A percentile compares a stretch with the other conserved stretches of the same genome.
Conservation (phyloP, 2,797 vertebrate species). For the Cyclura pinguis region DNA sequence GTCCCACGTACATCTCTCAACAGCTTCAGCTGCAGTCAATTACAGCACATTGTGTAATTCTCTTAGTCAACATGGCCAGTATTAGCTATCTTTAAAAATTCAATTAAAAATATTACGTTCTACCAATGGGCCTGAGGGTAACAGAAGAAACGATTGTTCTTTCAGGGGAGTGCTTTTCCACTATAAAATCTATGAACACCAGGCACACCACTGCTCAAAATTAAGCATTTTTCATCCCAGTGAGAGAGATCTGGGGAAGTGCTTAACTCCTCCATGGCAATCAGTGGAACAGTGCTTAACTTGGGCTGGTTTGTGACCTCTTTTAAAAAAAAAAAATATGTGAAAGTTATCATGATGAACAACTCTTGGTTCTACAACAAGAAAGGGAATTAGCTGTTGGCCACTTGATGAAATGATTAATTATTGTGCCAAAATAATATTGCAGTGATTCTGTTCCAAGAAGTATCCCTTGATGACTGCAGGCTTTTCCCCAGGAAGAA, state of each 20-base stretch:
- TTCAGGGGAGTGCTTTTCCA: not conserved
- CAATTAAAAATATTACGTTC: slow-evolving; percentile 29
- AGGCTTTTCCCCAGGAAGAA: not conserved
- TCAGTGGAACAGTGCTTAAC: not conserved
- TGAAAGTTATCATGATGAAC: not conserved
- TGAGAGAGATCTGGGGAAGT: not conserved
- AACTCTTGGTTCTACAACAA: not conserved
- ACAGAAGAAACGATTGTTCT: slow-evolving; percentile 4
- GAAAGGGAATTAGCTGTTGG: not conserved
- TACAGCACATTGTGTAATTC: not conserved
- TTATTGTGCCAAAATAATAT: not conserved
- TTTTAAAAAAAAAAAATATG: not conserved
- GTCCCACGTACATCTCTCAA: not conserved
- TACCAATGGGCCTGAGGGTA: not conserved
- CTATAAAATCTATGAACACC: slow-evolving; percentile 1
- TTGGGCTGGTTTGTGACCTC: not conserved
- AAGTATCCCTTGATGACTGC: not conserved
- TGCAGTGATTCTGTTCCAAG: not conserved
- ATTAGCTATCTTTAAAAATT: slow-evolving; percentile 15
- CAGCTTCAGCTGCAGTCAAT: not conserved
- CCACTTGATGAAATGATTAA: slow-evolving; percentile 28
- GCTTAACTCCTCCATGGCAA: not conserved
- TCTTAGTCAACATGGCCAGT: not conserved
- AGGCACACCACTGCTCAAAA: not conserved
- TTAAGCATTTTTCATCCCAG: slow-evolving; percentile 14